Evolutionary conservation across 2,113 vertebrate genomes (phyloP), one percentile per base, ranked within the genome.

Genomic region (Serilophus lunatus): DNA sequence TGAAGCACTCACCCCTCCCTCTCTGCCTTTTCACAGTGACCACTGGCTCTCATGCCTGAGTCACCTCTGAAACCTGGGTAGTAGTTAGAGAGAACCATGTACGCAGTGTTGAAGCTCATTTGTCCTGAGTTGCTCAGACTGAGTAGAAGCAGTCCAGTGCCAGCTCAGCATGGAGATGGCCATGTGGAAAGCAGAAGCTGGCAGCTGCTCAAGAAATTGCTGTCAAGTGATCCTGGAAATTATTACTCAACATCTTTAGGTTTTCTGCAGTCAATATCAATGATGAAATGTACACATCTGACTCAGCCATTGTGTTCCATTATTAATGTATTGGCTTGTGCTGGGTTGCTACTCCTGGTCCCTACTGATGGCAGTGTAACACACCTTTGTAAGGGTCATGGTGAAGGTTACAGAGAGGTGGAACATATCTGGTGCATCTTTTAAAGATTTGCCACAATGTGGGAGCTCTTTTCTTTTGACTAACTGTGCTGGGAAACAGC

Each of bases 21-120:
- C 36, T 75, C 44, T 72, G 42, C 18, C 53, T 61, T 68, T n/a
- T 25, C 35, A 35, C 16, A 28, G 19, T 49, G 17, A 44, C 29
- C 3, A 24, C 53, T 36, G 18, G 4, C 12, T 76, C 49, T 88
- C 33, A 18, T 5, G 50, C 5, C 19, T n/a, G 64, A n/a, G 24
- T 16, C 3, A 0, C 44, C 40, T 56, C 57, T 56, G 29, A 40
- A 53, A 40, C 40, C 36, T 81, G 72, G 16, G 57, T 38, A 88
- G 59, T 22, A 42, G 13, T 5, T 59, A 74, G 44, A 74, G 31
- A 45, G 20, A 54, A 17, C 8, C 13, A 8, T 0, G 1, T 6
- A 24, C 0, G 0, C 0, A 14, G 12, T 7, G 10, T 26, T 51
- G 75, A 53, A 57, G 17, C 9, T 65, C 18, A 35, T 40, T 0